Conservation (phyloP, 1,140 invertebrate species). For the Stenopsyche tienmushanensis region DNA sequence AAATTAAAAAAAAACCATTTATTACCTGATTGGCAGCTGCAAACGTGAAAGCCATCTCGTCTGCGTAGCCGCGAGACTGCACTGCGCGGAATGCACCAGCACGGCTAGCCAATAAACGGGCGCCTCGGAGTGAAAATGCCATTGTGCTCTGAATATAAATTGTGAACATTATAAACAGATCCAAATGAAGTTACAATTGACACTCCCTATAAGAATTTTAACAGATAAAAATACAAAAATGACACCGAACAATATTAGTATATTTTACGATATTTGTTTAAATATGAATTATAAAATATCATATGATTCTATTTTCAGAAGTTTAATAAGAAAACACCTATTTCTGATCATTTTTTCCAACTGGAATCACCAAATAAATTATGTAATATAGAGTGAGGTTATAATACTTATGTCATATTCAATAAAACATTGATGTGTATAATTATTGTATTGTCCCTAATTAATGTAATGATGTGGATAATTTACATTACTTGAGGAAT, state of each 20-base stretch:
- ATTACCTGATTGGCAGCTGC: conserved; percentile 81
- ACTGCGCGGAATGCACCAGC: conserved; percentile 44
- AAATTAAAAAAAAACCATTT: neutral
- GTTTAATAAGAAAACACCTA: too few species aligned
- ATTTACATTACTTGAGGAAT: too few species aligned
- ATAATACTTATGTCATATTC: too few species aligned
- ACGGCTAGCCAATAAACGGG: conserved; percentile 46
- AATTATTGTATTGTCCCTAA: too few species aligned
- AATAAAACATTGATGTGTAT: too few species aligned
- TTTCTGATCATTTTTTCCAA: too few species aligned
- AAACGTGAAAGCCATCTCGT: conserved; percentile 85
- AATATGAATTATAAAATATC: neutral
- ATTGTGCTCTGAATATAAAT: conserved; percentile 36
- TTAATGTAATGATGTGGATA: too few species aligned
- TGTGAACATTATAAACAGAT: neutral
- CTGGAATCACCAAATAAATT: too few species aligned
- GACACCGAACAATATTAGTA: neutral
- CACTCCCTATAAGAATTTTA: neutral
- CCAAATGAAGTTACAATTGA: neutral
- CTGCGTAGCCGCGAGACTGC: conserved; percentile 61
- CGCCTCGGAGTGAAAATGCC: conserved; percentile 48
- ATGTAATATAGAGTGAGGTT: too few species aligned
- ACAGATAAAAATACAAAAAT: neutral
- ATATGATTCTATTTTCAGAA: neutral
- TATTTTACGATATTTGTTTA: neutral